Base-by-base conservation (phyloP, 2,113 vertebrate genomes). In the Gadus chalcogrammus region DNA sequence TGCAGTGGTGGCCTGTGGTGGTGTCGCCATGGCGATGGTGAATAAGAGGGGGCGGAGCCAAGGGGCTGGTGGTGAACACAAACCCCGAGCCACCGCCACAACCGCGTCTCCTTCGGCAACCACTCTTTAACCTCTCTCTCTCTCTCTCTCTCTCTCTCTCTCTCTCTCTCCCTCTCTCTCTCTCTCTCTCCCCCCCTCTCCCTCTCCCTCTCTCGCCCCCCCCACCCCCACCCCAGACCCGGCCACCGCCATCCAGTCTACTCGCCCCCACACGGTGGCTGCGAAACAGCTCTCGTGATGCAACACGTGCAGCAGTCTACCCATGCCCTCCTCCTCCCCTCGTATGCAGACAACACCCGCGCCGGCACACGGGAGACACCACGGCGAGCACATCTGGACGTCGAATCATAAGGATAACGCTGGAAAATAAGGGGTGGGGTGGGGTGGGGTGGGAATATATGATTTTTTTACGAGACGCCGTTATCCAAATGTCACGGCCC, bases 1-100 rank as follows among this genome's bases (percentile, higher is more conserved):
- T 94, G 92, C 93, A 92, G 95, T 93, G 91, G 92, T 93, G 94
- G 94, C 90, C 93, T 91, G 89, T 89, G 89, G 90, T 86, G 89
- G 91, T 91, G 42, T 48, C 42, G 8, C 42, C 42, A 48, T 93
- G 92, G 92, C 94, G 77, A 85, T 87, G 86, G 83, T 90, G 91
- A 91, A 91, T 85, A 91, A 92, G 90, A 89, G 89, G 89, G 88
- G 90, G 89, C 91, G 90, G 89, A 52, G 61, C 88, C 77, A 84
- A 82, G 88, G 84, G 88, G 86, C 88, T 65, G 55, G 77, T 61
- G 74, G 74, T 82, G 76, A 87, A 81, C 59, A 78, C 76, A 60
- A 79, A 73, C 42, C 4, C 75, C 77, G 67, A 67, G 52, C 64
- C 64, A n/a, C 58, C 18, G 38, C 15, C 28, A 12, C 42, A 9